These are phyloP conservation scores for Chelonus insularis DNA, from an alignment of 1,140 invertebrate genomes.

Conservation along the genomic window DNA sequence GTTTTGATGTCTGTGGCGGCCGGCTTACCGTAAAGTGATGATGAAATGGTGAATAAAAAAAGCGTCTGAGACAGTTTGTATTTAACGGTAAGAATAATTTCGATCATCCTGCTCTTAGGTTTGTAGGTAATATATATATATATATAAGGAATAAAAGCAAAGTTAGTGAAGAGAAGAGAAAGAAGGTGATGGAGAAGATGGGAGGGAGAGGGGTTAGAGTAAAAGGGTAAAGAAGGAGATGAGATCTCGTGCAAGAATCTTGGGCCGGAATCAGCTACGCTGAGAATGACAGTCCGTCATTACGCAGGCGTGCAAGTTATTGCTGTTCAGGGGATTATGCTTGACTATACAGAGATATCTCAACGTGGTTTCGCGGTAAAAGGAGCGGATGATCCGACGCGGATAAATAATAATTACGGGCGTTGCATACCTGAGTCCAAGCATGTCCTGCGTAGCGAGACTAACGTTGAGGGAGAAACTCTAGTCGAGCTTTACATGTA, in stretches of 20 bases:
- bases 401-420: slow-evolving; percentile 50
- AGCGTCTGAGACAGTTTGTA: neutral
- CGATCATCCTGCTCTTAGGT: neutral
- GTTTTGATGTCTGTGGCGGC: neutral
- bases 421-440: slow-evolving; percentile 25
- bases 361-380: slow-evolving; percentile 18
- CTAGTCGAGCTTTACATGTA: no score
- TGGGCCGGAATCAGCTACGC: slow-evolving; percentile 32
- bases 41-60: neutral
- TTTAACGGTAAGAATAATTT: slow-evolving; percentile 34
- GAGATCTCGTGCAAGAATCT: slow-evolving; percentile 39
- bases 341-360: neutral
- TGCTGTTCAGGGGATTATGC: neutral
- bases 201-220: neutral
- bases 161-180: neutral
- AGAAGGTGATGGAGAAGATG: neutral
- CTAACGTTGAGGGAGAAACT: neutral
- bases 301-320: slow-evolving; percentile 26
- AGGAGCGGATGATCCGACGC: slow-evolving; percentile 39
- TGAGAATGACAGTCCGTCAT: slow-evolving; percentile 47
- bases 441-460: slow-evolving; percentile 12
- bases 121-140: neutral
- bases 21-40: neutral
- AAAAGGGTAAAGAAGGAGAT: neutral
- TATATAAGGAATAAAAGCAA: neutral